Base-by-base conservation (phyloP, 1,140 invertebrate species). In the Cotesia chilonis region DNA sequence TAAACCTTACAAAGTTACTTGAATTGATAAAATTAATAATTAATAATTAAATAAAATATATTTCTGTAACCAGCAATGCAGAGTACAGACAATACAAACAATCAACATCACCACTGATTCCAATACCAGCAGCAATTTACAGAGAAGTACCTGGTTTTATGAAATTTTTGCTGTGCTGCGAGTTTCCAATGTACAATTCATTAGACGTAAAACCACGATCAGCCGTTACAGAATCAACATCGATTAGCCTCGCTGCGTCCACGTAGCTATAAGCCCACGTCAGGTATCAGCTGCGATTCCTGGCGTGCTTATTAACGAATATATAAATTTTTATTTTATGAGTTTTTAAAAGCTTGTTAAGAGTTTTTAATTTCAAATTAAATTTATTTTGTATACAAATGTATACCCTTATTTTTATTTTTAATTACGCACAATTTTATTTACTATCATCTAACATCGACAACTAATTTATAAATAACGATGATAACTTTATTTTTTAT, bases 51-150 rank as follows among this genome's bases (percentile, higher is more conserved):
- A 14, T 36, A 12, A 51, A 28, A 14, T 71, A 65, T 54, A 36
- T 68, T 88, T 89, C 12, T 81, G 6, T 47, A 47, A 5, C 0
- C 10, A 94, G 93, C 81, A 93, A 94, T 83, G 89, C 92, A 35
- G 91, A 94, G 77, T 97, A 97, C 86, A 89, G 93, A 70, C 91
- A 92, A 76, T 97, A 96, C 83, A 96, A 97, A 83, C 88, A 90
- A 35, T 93, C 92, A 1, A 96, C 95, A 12, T 96, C 95, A 68
- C 94, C 94, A 1, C 83, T 97, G 70, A 94, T 97, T 78, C 95
- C 94, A 4, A 91, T 96, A 75, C 95, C 95, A 1, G 93, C 94
- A 0, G 87, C 91, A 2, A 91, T 96, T 59, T 97, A 96, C 83
- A 90, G 91, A 0, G 93, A 94, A 83, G 92, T 96, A 5, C 95